Percentiles rank a stretch among this genome's conserved stretches.
phyloP scores from a whole-genome alignment of 1,140 invertebrate genomes.

The Copidosoma floridanum region DNA sequence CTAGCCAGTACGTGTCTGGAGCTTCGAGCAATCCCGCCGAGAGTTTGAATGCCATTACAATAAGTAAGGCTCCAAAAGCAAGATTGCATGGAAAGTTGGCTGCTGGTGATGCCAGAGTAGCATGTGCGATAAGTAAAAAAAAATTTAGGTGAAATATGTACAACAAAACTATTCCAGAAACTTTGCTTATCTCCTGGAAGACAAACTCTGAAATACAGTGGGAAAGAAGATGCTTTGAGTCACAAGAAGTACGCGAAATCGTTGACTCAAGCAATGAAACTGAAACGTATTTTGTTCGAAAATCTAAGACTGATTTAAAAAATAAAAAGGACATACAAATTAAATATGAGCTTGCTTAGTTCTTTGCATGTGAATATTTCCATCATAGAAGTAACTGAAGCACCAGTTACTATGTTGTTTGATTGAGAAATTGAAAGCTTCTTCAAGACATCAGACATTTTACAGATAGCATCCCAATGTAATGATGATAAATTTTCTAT shows the following conservation, averaged over 20 bases:
- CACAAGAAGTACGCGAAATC: conserved; percentile 18
- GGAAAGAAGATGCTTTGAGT: background rate
- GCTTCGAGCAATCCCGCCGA: conserved; percentile 23
- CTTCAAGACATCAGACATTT: conserved; percentile 15
- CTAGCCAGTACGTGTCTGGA: conserved; percentile 7
- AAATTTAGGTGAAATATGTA: conserved; percentile 15
- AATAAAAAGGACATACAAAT: too few species aligned
- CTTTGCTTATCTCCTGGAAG: background rate
- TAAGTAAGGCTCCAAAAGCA: conserved; percentile 20
- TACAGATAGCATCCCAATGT: conserved; percentile 25
- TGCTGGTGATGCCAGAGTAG: conserved; percentile 18
- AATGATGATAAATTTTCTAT: conserved; percentile 8
- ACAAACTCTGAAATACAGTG: conserved; percentile 9
- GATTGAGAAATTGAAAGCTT: conserved; percentile 23
- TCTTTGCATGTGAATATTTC: too few species aligned
- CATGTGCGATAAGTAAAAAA: conserved; percentile 16
- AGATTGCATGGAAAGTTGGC: conserved; percentile 6
- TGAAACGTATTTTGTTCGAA: conserved; percentile 15
- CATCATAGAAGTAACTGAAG: background rate
- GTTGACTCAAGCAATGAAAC: conserved; percentile 18
- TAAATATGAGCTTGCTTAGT: too few species aligned
- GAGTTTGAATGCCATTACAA: conserved; percentile 12
- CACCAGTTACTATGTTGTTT: conserved; percentile 16
- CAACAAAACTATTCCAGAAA: background rate
- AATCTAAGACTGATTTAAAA: too few species aligned